Conservation (phyloP, 2,113 vertebrate genomes). For the Chionis minor region DNA sequence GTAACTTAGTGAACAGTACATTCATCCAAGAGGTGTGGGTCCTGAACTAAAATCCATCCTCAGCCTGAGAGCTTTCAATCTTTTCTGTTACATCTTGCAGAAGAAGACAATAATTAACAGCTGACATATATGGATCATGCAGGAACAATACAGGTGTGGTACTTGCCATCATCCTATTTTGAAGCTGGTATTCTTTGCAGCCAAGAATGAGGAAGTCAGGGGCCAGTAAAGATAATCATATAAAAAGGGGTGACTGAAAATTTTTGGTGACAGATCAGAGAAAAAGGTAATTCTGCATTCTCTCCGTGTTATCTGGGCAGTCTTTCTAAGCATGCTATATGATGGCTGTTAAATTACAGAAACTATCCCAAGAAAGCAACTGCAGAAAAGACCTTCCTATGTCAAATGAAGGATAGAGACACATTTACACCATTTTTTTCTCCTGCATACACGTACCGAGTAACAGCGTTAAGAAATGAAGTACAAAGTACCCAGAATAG, state of each 20-base stretch:
- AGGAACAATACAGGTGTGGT: neutral
- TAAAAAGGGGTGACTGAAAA: neutral
- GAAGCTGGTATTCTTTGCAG: neutral
- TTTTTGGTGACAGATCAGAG: neutral
- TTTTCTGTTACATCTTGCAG: neutral
- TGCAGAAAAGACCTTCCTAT: neutral
- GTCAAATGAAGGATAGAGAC: neutral
- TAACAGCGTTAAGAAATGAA: neutral
- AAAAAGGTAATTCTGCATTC: neutral
- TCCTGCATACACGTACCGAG: neutral
- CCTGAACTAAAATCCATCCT: neutral
- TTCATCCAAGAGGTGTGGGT: neutral
- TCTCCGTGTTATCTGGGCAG: neutral
- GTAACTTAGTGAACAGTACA: neutral
- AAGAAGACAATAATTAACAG: neutral
- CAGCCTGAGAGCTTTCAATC: neutral
- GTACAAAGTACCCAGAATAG: neutral
- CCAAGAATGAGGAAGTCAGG: neutral
- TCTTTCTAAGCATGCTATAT: neutral
- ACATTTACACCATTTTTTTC: neutral
- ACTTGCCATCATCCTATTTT: neutral
- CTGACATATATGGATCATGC: neutral
- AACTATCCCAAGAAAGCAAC: neutral
- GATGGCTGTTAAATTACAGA: neutral
- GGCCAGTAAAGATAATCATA: neutral